Evolutionary conservation across 2,113 vertebrate genomes (phyloP).

Genomic region (Apodemus speciosus): DNA sequence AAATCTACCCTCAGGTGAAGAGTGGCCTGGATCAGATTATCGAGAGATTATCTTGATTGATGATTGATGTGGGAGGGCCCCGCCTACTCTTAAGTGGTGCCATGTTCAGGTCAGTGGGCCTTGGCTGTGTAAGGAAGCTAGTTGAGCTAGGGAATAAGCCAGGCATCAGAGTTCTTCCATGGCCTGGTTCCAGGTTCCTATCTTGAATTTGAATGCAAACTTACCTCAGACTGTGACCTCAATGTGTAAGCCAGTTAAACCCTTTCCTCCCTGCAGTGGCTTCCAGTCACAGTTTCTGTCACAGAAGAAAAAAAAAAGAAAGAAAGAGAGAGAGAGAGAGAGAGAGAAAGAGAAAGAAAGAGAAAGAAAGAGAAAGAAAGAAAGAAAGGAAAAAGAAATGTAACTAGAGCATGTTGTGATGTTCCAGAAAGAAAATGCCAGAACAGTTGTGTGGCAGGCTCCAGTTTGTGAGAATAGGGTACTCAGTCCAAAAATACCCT

Average conservation of each 20-base stretch:
- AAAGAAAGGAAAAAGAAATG: too few species aligned
- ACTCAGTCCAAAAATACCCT: background rate
- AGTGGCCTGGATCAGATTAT: background rate
- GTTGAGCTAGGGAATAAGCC: background rate
- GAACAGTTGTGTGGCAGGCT: background rate
- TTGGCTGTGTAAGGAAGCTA: background rate
- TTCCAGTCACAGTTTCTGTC: background rate
- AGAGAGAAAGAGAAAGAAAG: too few species aligned
- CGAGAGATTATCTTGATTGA: background rate
- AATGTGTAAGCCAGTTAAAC: background rate
- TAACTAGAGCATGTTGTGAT: background rate
- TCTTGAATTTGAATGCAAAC: background rate
- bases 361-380: too few species aligned
- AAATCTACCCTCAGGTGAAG: background rate
- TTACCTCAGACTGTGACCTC: background rate
- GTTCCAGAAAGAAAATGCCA: background rate
- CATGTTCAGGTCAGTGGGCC: background rate
- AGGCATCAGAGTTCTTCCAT: background rate
- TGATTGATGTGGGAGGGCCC: background rate
- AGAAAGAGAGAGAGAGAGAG: too few species aligned
- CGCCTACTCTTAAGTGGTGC: background rate
- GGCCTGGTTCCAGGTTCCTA: background rate
- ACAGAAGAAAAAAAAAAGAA: too few species aligned
- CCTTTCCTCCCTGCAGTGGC: background rate
- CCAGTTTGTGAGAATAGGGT: background rate